Evolutionary conservation across 1,140 invertebrate species (phyloP).

Genomic region (Wasmannia auropunctata): DNA sequence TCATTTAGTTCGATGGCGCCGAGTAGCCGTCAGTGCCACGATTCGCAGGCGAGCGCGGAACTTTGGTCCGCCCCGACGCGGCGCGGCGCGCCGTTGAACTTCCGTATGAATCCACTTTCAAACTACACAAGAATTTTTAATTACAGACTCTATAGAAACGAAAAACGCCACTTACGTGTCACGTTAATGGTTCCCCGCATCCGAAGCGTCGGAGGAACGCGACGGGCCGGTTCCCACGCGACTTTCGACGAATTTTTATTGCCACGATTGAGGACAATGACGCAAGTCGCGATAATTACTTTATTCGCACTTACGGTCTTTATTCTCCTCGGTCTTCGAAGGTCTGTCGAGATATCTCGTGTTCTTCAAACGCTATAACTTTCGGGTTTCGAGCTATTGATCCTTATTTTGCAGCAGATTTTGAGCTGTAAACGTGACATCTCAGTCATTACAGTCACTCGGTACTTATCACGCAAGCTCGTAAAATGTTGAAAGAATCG

Average conservation of each 20-base stretch:
- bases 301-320: conserved; percentile 15
- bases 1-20: conserved; percentile 52
- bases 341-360: background rate
- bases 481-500: conserved; percentile 1
- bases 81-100: conserved; percentile 18
- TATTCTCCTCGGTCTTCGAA: background rate
- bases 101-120: conserved; percentile 51
- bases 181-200: conserved; percentile 5
- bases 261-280: background rate
- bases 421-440: too few relatives aligned
- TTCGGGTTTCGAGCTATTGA: background rate
- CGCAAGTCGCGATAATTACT: conserved; percentile 33
- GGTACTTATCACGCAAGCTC: background rate
- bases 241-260: background rate
- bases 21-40: conserved; percentile 37
- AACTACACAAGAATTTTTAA: conserved; percentile 59
- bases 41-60: conserved; percentile 27
- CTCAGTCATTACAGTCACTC: background rate
- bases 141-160: conserved; percentile 47
- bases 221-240: background rate
- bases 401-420: background rate
- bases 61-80: conserved; percentile 24
- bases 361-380: background rate
- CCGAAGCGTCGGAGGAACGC: conserved; percentile 5
- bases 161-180: conserved; percentile 56